phyloP scores from a whole-genome alignment of 2,888 invertebrate species.

The Suillia variegata region DNA sequence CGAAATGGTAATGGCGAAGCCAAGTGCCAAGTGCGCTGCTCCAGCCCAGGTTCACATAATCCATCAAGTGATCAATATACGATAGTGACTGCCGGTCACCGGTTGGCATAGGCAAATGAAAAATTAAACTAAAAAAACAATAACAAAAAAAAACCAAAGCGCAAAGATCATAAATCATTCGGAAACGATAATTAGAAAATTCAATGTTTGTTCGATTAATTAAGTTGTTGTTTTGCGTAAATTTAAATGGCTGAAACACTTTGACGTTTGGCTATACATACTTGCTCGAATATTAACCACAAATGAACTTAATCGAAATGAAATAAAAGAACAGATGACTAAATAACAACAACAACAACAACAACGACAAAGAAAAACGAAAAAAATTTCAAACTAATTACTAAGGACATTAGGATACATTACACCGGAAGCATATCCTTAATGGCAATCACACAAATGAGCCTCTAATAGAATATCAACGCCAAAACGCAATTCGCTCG shows the following conservation, averaged over 20 bases:
- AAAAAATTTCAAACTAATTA: slow-evolving; percentile 28
- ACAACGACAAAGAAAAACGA: slow-evolving; percentile 31
- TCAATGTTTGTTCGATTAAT: background rate
- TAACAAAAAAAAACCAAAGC: slow-evolving; percentile 22
- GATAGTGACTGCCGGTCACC: slow-evolving; percentile 35
- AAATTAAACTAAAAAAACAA: slow-evolving; percentile 32
- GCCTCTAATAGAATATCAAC: slow-evolving; percentile 58
- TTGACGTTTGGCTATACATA: slow-evolving; percentile 17
- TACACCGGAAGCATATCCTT: slow-evolving; percentile 40
- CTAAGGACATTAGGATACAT: slow-evolving; percentile 34
- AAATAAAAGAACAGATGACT: no score
- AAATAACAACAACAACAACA: slow-evolving; percentile 30
- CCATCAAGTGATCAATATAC: slow-evolving; percentile 48
- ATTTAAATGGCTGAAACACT: slow-evolving; percentile 2
- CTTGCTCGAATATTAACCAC: slow-evolving; percentile 9
- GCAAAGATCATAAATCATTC: slow-evolving; percentile 40
- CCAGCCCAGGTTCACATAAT: slow-evolving; percentile 42
- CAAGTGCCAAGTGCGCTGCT: slow-evolving; percentile 39
- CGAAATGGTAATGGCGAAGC: slow-evolving; percentile 28
- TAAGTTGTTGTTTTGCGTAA: slow-evolving; percentile 10
- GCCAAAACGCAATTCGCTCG: slow-evolving; percentile 45
- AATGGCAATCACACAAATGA: slow-evolving; percentile 57
- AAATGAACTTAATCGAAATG: no score
- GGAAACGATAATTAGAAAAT: slow-evolving; percentile 39
- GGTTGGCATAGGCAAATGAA: slow-evolving; percentile 29